Base-by-base conservation (phyloP, 2,888 invertebrate species). In the Zaprionus bogoriensis region DNA sequence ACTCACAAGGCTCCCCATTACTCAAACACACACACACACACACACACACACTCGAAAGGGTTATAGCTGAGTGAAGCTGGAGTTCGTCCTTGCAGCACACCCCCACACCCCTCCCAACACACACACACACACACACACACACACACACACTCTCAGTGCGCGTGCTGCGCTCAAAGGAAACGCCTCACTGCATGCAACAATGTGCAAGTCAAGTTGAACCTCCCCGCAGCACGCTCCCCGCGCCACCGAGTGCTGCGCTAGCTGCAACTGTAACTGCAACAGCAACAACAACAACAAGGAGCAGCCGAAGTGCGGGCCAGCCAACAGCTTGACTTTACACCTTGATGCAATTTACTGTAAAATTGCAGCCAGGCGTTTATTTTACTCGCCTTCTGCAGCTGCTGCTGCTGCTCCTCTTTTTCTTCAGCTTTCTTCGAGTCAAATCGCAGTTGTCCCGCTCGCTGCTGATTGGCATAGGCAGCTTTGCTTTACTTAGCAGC, bases 331-430 rank as follows among this genome's bases (percentile, higher is more conserved):
- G 85, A 78, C 79, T 85, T 81, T 72, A 66, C 82, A 76, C 80
- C 85, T 84, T 76, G 67, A 76, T 74, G 82, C 85, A 78, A 84
- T 82, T 81, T 82, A 74, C 61, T 84, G 74, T 66, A 47, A 81
- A 82, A 81, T 76, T 78, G 79, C 79, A 72, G 63, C 19, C 44
- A 32, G 57, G 55, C 75, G 53, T 73, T 68, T 80, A 77, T 67
- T 72, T 63, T 28, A 54, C 53, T 50, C 52, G 19, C 45, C 48
- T 60, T 61, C 32, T 42, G n/a, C n/a, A n/a, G n/a, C n/a, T n/a
- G n/a, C n/a, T n/a, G n/a, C n/a, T n/a, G n/a, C n/a, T n/a, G n/a
- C n/a, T n/a, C n/a, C n/a, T n/a, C n/a, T n/a, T n/a, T n/a, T n/a
- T n/a, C n/a, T 61, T 39, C 32, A 25, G 19, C 50, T 52, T 46